A percentile compares a stretch with the other conserved stretches of the same genome.
These are phyloP conservation scores for Centruroides sculpturatus DNA, from an alignment of 1,140 invertebrate genomes.

Conservation along the genomic window DNA sequence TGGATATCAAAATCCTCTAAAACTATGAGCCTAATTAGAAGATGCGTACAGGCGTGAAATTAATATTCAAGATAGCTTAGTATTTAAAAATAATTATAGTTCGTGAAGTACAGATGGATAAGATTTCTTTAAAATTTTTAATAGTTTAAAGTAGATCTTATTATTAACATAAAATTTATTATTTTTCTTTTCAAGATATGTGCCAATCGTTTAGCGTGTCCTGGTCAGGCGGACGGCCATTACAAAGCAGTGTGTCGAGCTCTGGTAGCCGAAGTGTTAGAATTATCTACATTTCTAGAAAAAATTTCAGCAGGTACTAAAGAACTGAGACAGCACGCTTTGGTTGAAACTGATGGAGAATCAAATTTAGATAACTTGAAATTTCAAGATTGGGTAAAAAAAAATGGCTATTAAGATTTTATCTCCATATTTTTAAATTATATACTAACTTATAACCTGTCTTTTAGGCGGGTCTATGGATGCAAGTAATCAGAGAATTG, in stretches of 20 bases:
- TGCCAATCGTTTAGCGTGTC: conserved; percentile 43
- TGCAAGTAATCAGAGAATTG: conserved; percentile 81
- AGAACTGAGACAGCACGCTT: conserved; percentile 15
- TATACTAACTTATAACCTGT: neutral
- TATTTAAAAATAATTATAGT: too few species aligned
- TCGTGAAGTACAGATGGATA: too few species aligned
- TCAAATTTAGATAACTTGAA: conserved; percentile 52
- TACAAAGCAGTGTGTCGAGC: conserved; percentile 82
- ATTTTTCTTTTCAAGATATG: conserved; percentile 42
- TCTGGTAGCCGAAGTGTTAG: conserved; percentile 73
- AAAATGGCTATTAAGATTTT: conserved; percentile 15
- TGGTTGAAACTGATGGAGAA: conserved; percentile 23
- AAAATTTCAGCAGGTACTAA: conserved; percentile 46
- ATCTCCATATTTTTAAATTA: too few species aligned
- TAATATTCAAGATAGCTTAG: too few species aligned
- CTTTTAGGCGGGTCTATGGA: conserved; percentile 81
- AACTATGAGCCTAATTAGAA: too few species aligned
- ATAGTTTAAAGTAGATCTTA: too few species aligned
- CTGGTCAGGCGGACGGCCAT: conserved; percentile 53
- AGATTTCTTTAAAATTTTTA: too few species aligned
- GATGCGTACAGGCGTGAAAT: too few species aligned
- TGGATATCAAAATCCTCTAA: too few species aligned
- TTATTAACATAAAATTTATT: too few species aligned
- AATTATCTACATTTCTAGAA: conserved; percentile 75
- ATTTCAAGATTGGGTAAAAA: conserved; percentile 72